Conservation (phyloP, 2,888 invertebrate species). For the Limnephilus auricula region DNA sequence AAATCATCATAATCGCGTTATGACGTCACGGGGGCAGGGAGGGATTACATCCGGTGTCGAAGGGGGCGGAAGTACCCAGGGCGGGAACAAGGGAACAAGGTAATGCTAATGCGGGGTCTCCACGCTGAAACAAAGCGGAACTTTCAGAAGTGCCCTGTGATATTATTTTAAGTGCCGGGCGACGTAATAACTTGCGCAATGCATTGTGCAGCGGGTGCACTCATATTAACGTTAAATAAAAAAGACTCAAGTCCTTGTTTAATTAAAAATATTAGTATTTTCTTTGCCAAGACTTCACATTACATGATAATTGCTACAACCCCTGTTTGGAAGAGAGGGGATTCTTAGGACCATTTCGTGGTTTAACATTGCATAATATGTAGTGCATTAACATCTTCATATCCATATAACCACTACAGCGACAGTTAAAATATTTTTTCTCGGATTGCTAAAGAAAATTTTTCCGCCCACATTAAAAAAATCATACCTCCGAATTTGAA, state of each 20-base stretch:
- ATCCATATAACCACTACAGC: too few relatives aligned
- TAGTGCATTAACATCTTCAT: too few relatives aligned
- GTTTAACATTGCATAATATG: too few relatives aligned
- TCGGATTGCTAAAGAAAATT: too few relatives aligned
- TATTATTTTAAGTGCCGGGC: background rate
- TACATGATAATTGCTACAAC: too few relatives aligned
- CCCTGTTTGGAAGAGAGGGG: too few relatives aligned
- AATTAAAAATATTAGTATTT: background rate
- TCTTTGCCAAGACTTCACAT: background rate
- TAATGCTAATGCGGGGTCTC: background rate
- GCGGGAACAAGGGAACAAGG: slow-evolving; percentile 10
- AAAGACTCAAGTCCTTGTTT: background rate
- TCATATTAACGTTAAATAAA: background rate
- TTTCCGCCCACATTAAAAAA: too few relatives aligned
- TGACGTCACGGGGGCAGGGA: slow-evolving; percentile 11
- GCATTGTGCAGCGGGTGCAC: background rate
- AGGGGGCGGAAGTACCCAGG: background rate
- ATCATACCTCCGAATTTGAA: too few relatives aligned
- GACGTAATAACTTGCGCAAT: background rate
- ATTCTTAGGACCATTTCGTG: too few relatives aligned
- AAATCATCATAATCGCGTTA: slow-evolving; percentile 39
- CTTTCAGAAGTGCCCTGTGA: background rate
- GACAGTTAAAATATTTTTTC: too few relatives aligned
- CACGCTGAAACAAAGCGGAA: slow-evolving; percentile 4
- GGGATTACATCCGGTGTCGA: slow-evolving; percentile 36